Conservation (phyloP, 2,888 invertebrate species). For the Ashinkailepas kermadecensis region DNA sequence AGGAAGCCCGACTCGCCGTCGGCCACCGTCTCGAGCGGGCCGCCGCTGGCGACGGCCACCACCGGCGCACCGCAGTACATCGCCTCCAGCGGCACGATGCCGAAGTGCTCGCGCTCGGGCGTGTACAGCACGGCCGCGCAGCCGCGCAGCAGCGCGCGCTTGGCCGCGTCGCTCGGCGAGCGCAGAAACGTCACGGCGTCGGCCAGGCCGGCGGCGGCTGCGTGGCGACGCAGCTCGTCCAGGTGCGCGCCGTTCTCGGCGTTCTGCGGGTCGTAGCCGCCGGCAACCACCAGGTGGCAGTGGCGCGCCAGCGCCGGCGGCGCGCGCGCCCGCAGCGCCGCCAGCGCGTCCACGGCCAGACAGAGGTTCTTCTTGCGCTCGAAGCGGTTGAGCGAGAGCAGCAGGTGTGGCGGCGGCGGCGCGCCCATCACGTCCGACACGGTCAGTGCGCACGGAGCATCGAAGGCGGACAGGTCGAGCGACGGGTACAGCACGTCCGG, state of each 20-base stretch:
- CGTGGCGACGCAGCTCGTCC: conserved; percentile 61
- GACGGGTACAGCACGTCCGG: conserved; percentile 91
- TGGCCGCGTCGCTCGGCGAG: conserved; percentile 77
- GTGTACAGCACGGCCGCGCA: conserved; percentile 72
- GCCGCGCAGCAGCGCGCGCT: conserved; percentile 71
- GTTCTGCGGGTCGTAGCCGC: conserved; percentile 88
- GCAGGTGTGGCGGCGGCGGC: conserved; percentile 49
- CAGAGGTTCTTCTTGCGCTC: conserved; percentile 93
- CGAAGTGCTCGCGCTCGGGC: conserved; percentile 95
- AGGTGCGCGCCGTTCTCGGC: conserved; percentile 79
- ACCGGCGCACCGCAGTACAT: conserved; percentile 93
- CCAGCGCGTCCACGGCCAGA: conserved; percentile 73
- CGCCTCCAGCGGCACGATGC: conserved; percentile 97
- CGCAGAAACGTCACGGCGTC: conserved; percentile 73
- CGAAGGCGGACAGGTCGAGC: conserved; percentile 69
- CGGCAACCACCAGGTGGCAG: conserved; percentile 83
- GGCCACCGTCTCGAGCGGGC: conserved; percentile 85
- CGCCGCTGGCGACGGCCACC: conserved; percentile 89
- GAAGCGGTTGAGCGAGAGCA: conserved; percentile 92
- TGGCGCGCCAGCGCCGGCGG: conserved; percentile 20
- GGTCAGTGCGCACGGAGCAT: conserved; percentile 45
- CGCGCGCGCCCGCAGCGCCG: conserved; percentile 37
- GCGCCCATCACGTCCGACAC: conserved; percentile 38
- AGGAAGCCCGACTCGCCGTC: conserved; percentile 72
- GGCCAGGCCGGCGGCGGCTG: conserved; percentile 55